Conservation (phyloP, 2,113 vertebrate species). For the Gopherus flavomarginatus region DNA sequence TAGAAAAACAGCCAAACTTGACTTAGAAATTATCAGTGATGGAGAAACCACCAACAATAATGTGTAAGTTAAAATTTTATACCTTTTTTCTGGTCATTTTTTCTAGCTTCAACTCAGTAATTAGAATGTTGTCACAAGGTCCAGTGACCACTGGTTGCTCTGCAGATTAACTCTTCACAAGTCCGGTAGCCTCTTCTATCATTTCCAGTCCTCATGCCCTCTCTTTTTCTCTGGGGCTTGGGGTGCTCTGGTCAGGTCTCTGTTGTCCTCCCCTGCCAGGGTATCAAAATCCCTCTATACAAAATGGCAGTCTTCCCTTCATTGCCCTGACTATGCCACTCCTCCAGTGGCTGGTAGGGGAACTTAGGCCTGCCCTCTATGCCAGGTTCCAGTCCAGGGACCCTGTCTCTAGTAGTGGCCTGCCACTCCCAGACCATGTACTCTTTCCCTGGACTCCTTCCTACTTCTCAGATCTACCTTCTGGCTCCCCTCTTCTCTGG, state of each 20-base stretch:
- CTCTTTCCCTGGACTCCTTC: not conserved
- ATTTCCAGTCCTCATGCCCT: not conserved
- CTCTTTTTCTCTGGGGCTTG: not conserved
- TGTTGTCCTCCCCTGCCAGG: not conserved
- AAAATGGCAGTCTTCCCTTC: not conserved
- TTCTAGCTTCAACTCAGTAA: not conserved
- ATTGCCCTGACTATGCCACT: not conserved
- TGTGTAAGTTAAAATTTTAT: not conserved
- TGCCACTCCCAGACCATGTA: not conserved
- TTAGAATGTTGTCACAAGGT: not conserved
- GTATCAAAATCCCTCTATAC: not conserved
- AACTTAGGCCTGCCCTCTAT: not conserved
- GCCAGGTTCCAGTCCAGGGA: not conserved
- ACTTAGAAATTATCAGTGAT: not conserved
- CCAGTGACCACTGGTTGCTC: not conserved
- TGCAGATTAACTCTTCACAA: not conserved
- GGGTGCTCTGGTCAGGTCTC: not conserved
- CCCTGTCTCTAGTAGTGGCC: not conserved
- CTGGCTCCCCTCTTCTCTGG: not conserved
- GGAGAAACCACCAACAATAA: not conserved
- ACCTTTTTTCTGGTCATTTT: not conserved
- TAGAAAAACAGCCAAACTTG: not conserved
- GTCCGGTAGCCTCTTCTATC: not conserved
- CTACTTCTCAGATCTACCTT: not conserved
- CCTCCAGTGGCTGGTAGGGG: not conserved